These are phyloP conservation scores for Drosophila multiciliata DNA, from an alignment of 2,888 invertebrate species.

Conservation along the genomic window DNA sequence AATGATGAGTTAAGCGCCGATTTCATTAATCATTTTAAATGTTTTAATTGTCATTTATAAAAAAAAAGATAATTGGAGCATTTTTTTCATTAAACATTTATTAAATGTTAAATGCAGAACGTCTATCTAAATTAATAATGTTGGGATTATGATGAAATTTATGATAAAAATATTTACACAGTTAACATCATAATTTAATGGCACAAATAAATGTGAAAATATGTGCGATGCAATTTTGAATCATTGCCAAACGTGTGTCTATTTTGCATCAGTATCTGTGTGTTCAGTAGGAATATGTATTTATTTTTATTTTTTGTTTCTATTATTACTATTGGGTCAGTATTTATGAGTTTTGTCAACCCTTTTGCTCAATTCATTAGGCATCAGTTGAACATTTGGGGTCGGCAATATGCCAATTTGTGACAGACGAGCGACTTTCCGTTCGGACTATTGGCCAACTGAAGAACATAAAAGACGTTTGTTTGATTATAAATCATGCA, in stretches of 20 bases:
- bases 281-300: not conserved
- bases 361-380: slow-evolving; percentile 51
- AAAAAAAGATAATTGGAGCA: not conserved
- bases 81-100: not conserved
- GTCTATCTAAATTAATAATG: slow-evolving; percentile 33
- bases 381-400: slow-evolving; percentile 23
- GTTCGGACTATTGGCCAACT: slow-evolving; percentile 18
- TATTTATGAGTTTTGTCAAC: slow-evolving; percentile 32
- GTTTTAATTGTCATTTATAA: slow-evolving; percentile 11
- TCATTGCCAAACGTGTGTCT: slow-evolving; percentile 6
- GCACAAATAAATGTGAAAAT: not conserved
- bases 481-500: slow-evolving; percentile 26
- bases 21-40: slow-evolving; percentile 20
- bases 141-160: slow-evolving; percentile 38
- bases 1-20: not conserved
- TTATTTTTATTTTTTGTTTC: slow-evolving; percentile 9
- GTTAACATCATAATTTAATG: slow-evolving; percentile 23
- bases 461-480: slow-evolving; percentile 38
- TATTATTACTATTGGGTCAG: slow-evolving; percentile 9
- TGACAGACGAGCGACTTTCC: slow-evolving; percentile 38
- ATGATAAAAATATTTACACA: slow-evolving; percentile 33
- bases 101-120: not conserved
- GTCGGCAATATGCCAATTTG: slow-evolving; percentile 40
- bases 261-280: slow-evolving; percentile 13
- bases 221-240: slow-evolving; percentile 11